Evolutionary conservation across 2,797 vertebrate genomes (phyloP).

Genomic region (Paramormyrops hopkinsi): DNA sequence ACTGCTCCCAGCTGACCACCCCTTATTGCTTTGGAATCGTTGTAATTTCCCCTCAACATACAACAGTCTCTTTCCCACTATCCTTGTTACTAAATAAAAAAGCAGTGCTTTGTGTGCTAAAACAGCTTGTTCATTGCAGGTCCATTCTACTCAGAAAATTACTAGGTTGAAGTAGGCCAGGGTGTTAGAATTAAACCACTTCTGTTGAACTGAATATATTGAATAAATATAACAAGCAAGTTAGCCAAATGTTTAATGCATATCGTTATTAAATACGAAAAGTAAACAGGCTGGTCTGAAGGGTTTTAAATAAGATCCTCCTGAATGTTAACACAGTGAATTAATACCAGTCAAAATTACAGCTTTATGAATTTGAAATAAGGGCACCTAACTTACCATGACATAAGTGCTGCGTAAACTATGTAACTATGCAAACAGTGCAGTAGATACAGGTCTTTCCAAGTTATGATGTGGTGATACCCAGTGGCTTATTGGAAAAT

Average conservation of each 20-base stretch:
- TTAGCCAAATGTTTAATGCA: background rate
- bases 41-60: constrained; percentile 5
- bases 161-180: background rate
- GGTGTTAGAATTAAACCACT: background rate
- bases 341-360: background rate
- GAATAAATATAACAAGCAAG: background rate
- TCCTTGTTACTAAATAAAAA: background rate
- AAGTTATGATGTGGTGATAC: background rate
- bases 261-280: background rate
- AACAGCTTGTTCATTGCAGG: background rate
- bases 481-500: background rate
- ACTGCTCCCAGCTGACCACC: background rate
- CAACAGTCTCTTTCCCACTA: background rate
- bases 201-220: background rate
- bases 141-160: background rate
- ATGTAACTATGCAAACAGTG: background rate
- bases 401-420: background rate
- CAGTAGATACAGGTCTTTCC: background rate
- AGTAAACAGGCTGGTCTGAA: background rate
- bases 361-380: background rate
- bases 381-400: background rate
- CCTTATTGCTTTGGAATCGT: background rate
- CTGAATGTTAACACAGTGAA: background rate
- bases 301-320: background rate
- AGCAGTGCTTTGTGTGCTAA: background rate